phyloP scores from a whole-genome alignment of 2,113 vertebrate species.

The Balaeniceps rex region DNA sequence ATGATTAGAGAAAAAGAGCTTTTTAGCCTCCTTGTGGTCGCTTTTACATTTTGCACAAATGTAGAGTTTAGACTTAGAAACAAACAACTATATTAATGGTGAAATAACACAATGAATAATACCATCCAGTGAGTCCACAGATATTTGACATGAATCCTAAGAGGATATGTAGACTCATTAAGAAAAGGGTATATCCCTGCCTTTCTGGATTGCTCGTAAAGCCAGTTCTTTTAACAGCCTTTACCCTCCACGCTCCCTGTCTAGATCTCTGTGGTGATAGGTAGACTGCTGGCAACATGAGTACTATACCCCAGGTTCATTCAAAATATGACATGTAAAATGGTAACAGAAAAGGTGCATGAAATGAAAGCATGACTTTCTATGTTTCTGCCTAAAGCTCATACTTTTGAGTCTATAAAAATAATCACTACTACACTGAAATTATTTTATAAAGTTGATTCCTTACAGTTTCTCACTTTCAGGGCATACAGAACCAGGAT shows the following conservation, averaged over 20 bases:
- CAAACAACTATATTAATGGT: constrained; percentile 3
- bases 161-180: neutral
- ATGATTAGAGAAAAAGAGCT: constrained; percentile 59
- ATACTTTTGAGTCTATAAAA: neutral
- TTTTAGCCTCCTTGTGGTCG: constrained; percentile 25
- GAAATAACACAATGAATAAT: neutral
- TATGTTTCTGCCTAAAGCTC: neutral
- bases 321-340: constrained; percentile 32
- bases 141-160: neutral
- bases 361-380: neutral
- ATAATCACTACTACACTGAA: neutral
- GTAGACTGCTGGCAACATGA: neutral
- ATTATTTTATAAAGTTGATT: neutral
- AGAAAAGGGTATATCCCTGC: neutral
- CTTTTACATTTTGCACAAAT: constrained; percentile 36
- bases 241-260: neutral
- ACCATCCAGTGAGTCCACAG: neutral
- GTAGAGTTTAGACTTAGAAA: constrained; percentile 19
- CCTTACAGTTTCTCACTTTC: neutral
- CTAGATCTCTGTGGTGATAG: neutral
- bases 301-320: neutral
- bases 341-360: neutral
- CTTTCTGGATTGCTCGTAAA: constrained; percentile 11
- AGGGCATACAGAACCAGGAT: neutral
- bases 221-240: neutral